Evolutionary conservation across 2,113 vertebrate species (phyloP), one percentile per base, ranked within the genome.

Genomic region (Ophiodon elongatus): DNA sequence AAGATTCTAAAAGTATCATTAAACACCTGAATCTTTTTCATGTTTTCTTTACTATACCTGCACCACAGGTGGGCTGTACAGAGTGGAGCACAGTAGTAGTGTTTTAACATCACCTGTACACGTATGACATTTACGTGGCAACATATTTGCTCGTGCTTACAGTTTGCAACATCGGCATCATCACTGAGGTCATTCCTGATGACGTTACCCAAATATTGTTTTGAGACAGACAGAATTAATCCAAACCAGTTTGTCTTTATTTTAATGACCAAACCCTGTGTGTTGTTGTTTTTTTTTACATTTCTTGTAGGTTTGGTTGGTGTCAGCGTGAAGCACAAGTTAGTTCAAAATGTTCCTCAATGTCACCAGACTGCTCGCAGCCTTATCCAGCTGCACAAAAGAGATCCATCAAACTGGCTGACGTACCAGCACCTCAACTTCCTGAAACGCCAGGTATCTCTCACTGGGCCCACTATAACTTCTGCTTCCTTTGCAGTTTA

Each of bases 351-450:
- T 74, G 74, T 88, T 56, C 76, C 90, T 0, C 0, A 82, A 2
- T 78, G 78, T 41, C 94, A 91, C 76, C 66, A 87, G 5, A 91
- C 90, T 0, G 76, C 93, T 33, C 92, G 91, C 76, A 91, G 69
- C 41, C 89, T 96, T 0, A 72, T 95, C 39, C 95, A 89, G 17
- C 92, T 96, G 13, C 95, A 94, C 83, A 94, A 62, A 13, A 91
- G 62, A 52, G 85, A 92, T 54, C 92, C 78, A 1, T 54, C 88
- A 52, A 93, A 87, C 29, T 90, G 96, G 94, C 88, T 96, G 59
- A 96, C 96, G 0, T 97, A 97, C 91, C 97, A 98, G 77, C 97
- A 96, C 83, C 94, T 97, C 4, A 95, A 76, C 86, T 97, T 97
- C 79, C 94, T 97, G 33, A 98, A 94, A 86, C 95, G 96, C 47